Evolutionary conservation across 92 coral and sea anemone genomes (phyloP).

Genomic region (Epizoanthus scotinus): DNA sequence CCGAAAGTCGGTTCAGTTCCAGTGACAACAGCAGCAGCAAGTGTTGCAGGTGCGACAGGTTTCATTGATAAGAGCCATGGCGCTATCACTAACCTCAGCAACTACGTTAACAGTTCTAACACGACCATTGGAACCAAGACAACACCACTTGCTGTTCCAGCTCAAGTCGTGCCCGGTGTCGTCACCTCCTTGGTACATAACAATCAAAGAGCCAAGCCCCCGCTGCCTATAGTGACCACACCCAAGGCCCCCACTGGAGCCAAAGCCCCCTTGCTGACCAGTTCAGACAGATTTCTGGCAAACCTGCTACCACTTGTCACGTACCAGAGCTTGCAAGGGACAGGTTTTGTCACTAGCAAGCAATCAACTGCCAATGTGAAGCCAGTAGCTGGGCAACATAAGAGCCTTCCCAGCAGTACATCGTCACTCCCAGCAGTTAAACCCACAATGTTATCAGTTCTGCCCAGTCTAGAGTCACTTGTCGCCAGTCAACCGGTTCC

Average conservation of each 20-base stretch:
- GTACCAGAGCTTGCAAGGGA: slow-evolving; percentile 22
- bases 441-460: neutral
- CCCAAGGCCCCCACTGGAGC: slow-evolving; percentile 16
- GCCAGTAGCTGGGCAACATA: neutral
- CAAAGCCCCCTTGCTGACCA: neutral
- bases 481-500: slow-evolving; percentile 8
- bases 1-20: neutral
- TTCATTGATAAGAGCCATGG: slow-evolving; percentile 2
- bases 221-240: slow-evolving; percentile 7
- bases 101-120: slow-evolving; percentile 17
- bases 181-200: neutral
- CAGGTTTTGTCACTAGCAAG: neutral
- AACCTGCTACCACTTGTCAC: slow-evolving; percentile 36
- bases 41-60: slow-evolving; percentile 5
- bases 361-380: neutral
- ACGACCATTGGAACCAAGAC: slow-evolving; percentile 23
- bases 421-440: neutral
- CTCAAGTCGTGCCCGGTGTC: neutral
- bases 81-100: slow-evolving; percentile 15
- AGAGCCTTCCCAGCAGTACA: neutral
- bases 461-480: slow-evolving; percentile 23
- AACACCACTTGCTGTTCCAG: neutral
- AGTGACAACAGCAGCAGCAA: neutral
- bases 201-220: slow-evolving; percentile 28
- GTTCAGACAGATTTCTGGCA: slow-evolving; percentile 29